Percentiles rank a stretch among this genome's conserved stretches.
phyloP scores from a whole-genome alignment of 2,113 vertebrate genomes.

The Urocolius indicus region DNA sequence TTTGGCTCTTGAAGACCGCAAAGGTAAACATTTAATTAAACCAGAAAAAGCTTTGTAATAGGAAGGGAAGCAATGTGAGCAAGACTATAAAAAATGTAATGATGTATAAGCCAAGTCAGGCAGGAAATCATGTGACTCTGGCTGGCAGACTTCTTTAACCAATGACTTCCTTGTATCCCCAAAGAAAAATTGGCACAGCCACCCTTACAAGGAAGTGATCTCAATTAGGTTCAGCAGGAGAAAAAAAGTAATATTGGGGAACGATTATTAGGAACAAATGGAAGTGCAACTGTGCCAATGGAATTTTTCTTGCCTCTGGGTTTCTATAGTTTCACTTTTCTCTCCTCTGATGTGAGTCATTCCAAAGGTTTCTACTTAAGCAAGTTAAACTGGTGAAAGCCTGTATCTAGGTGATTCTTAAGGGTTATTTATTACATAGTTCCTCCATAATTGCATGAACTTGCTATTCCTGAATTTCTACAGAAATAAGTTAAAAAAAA shows the following conservation, averaged over 20 bases:
- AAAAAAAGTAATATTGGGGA: background rate
- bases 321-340: background rate
- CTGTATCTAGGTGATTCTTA: background rate
- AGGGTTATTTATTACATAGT: background rate
- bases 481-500: background rate
- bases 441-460: background rate
- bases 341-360: background rate
- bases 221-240: background rate
- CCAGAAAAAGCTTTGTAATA: background rate
- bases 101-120: background rate
- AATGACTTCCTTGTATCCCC: background rate
- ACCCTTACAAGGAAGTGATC: background rate
- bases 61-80: background rate
- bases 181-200: background rate
- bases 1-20: background rate
- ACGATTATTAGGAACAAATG: background rate
- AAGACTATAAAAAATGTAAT: background rate
- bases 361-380: background rate
- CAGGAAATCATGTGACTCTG: background rate
- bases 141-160: background rate
- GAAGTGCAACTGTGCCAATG: background rate
- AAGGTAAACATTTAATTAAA: background rate
- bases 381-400: background rate
- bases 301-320: background rate
- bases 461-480: background rate